phyloP scores from a whole-genome alignment of 92 coral and sea anemone species.

The Siderastrea siderea region DNA sequence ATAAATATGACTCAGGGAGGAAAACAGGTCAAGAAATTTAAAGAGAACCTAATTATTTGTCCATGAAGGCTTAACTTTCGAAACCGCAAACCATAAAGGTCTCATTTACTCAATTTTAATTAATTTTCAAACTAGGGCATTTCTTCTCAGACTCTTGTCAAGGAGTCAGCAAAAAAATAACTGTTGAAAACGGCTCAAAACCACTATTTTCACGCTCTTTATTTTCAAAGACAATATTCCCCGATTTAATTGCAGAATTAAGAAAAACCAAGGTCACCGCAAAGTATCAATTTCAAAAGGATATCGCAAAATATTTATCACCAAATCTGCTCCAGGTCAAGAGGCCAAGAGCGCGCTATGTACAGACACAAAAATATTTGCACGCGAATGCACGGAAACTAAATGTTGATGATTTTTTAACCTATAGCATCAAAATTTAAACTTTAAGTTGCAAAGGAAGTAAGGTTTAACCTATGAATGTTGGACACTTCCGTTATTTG shows the following conservation, averaged over 20 bases:
- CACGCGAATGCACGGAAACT: constrained; percentile 33
- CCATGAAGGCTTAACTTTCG: not conserved
- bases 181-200: not conserved
- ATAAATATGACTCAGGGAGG: not conserved
- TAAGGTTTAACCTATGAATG: not conserved
- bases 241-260: not conserved
- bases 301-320: constrained; percentile 21
- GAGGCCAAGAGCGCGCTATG: constrained; percentile 1
- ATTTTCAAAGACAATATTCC: not conserved
- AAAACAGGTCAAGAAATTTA: constrained; percentile 12
- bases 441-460: not conserved
- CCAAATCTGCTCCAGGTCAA: constrained; percentile 6
- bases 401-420: not conserved
- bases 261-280: not conserved
- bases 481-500: not conserved
- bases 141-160: not conserved
- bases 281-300: constrained; percentile 21
- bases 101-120: too few relatives aligned
- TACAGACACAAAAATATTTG: constrained; percentile 13
- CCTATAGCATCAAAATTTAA: not conserved
- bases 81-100: not conserved
- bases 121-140: not conserved
- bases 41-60: constrained; percentile 5
- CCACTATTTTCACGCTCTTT: not conserved
- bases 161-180: too few relatives aligned